phyloP scores from a whole-genome alignment of 2,113 vertebrate genomes.

The Phycodurus eques region DNA sequence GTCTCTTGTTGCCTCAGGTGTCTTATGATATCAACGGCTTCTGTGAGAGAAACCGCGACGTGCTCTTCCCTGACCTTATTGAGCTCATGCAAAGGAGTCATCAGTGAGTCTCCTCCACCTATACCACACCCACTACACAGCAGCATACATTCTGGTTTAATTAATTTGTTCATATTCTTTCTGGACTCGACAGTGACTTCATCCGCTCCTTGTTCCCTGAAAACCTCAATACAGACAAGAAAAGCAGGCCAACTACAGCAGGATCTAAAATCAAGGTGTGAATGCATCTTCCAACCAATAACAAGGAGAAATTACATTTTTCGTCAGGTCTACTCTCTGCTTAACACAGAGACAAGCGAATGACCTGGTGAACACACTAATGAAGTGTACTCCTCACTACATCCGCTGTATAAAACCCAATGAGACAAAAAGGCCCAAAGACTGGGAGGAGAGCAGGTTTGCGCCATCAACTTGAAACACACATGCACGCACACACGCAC shows the following conservation, averaged over 20 bases:
- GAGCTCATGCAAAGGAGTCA: constrained; percentile 97
- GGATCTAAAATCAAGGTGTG: constrained; percentile 92
- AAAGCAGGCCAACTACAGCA: constrained; percentile 85
- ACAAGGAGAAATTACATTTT: not conserved
- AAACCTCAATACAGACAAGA: constrained; percentile 90
- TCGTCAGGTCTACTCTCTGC: not conserved
- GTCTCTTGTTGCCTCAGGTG: constrained; percentile 68
- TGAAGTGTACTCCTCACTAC: constrained; percentile 95
- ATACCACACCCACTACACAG: not conserved
- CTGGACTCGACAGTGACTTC: constrained; percentile 73
- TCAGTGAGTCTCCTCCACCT: constrained; percentile 76
- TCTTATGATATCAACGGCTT: constrained; percentile 89
- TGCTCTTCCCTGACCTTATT: constrained; percentile 92
- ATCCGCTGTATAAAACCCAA: constrained; percentile 99
- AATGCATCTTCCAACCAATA: not conserved
- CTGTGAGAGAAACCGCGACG: constrained; percentile 92
- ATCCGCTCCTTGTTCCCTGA: constrained; percentile 90
- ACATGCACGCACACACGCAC: not conserved
- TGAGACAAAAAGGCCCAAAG: constrained; percentile 89
- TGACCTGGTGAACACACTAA: constrained; percentile 89
- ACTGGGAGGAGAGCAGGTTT: constrained; percentile 98
- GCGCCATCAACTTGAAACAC: not conserved
- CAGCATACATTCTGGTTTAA: not conserved
- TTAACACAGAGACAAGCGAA: constrained; percentile 89
- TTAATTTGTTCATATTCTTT: not conserved